Conservation (phyloP, 2,113 vertebrate species). For the Brachypodius melanocephalos region DNA sequence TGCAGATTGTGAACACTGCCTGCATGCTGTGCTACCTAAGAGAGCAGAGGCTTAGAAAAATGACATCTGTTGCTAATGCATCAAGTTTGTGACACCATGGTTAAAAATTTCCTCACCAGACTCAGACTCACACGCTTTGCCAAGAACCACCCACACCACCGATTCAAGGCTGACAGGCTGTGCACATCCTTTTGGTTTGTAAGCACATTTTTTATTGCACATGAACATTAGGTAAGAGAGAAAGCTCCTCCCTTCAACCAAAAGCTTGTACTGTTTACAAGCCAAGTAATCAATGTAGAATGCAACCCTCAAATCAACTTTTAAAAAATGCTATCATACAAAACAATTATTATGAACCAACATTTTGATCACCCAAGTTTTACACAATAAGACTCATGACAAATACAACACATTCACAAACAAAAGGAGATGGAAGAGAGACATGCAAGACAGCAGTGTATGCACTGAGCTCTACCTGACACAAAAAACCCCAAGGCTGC, state of each 20-base stretch:
- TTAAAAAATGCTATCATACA: background rate
- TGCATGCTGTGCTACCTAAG: background rate
- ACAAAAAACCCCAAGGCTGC: background rate
- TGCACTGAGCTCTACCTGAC: background rate
- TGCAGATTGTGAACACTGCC: background rate
- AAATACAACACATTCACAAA: background rate
- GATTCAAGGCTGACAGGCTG: slow-evolving; percentile 4
- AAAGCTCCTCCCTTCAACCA: background rate
- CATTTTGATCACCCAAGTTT: background rate
- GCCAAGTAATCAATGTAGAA: background rate
- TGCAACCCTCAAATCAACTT: background rate
- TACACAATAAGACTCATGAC: background rate
- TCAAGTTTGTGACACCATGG: slow-evolving; percentile 41
- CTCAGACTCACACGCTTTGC: background rate
- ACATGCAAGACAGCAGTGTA: accelerated
- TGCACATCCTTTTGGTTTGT: background rate
- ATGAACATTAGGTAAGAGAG: background rate
- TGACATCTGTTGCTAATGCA: slow-evolving; percentile 53
- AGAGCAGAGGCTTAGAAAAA: slow-evolving; percentile 37
- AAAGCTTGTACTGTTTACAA: background rate
- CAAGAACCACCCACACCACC: slow-evolving; percentile 61
- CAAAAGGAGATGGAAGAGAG: background rate
- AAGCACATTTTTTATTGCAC: slow-evolving; percentile 31
- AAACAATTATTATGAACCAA: accelerated
- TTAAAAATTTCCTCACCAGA: slow-evolving; percentile 41